Base-by-base conservation (phyloP, 2,888 invertebrate species). In the Helicoverpa assulta region DNA sequence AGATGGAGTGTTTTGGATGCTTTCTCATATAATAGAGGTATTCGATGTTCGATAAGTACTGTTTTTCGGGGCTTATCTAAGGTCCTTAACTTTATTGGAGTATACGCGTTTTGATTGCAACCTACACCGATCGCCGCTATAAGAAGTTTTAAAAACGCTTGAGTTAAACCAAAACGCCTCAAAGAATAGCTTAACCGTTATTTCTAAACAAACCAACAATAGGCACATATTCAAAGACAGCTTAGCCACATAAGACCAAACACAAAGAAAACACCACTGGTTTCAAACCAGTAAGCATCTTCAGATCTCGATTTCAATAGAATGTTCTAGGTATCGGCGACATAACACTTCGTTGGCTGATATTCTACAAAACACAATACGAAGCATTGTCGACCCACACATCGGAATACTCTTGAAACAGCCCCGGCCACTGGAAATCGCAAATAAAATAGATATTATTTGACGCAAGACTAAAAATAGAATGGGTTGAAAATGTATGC, bases 381-480 rank as follows among this genome's bases (percentile, higher is more conserved):
- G 19, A 53, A 54, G 52, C 37, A 70, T 78, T 81, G 76, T 78
- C 81, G 62, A 40, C 76, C 78, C 76, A 78, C 81, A 78, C 78
- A 65, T 58, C 52, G 70, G 75, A 18, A 71, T 73, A 75, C 70
- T 40, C 73, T 71, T 71, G 73, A 70, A 77, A 80, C 73, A 72
- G 60, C 67, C 71, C 61, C 67, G 71, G 69, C 66, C 71, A 67
- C 56, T 64, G 69, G 59, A 43, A 63, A 59, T 59, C 62, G 21
- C 0, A 50, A 67, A 73, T 83, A 78, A 58, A 66, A 72, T 74
- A 55, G 19, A 54, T 52, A 66, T 54, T 53, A 75, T 77, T 68
- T 68, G 64, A 74, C 58, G 43, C 58, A 18, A 52, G 16, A 52
- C 37, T 63, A 58, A 19, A 68, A 33, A 76, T n/a, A 0, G 12